phyloP scores from a whole-genome alignment of 2,113 vertebrate genomes.

The Scomber japonicus region DNA sequence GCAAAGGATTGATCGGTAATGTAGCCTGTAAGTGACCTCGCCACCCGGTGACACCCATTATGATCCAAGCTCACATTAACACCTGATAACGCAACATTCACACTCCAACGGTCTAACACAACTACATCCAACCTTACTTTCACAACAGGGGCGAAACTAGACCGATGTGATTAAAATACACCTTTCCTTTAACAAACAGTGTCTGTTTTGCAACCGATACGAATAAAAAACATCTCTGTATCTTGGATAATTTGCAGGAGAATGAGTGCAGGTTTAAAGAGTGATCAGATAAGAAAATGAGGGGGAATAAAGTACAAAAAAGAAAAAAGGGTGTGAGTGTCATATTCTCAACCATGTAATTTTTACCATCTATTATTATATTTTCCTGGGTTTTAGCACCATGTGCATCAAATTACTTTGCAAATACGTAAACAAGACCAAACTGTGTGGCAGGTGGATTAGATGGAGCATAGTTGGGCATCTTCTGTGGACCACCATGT shows the following conservation, averaged over 20 bases:
- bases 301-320: too few relatives aligned
- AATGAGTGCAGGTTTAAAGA: too few relatives aligned
- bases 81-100: conserved; percentile 35
- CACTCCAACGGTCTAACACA: conserved; percentile 2
- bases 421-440: conserved; percentile 61
- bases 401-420: conserved; percentile 41
- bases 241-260: background rate
- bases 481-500: conserved; percentile 78
- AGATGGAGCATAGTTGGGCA: conserved; percentile 66
- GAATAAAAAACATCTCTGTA: background rate
- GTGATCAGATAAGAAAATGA: background rate
- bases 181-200: background rate
- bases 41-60: conserved; percentile 64
- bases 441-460: conserved; percentile 74
- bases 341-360: conserved; percentile 1
- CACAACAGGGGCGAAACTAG: background rate
- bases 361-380: background rate
- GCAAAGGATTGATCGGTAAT: conserved; percentile 77
- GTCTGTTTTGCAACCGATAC: background rate
- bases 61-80: conserved; percentile 45
- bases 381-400: conserved; percentile 23
- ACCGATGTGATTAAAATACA: background rate
- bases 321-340: background rate
- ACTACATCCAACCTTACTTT: conserved; percentile 8
- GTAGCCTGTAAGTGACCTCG: conserved; percentile 81